Conservation (phyloP, 2,797 vertebrate species). For the Sphaeramia orbicularis region DNA sequence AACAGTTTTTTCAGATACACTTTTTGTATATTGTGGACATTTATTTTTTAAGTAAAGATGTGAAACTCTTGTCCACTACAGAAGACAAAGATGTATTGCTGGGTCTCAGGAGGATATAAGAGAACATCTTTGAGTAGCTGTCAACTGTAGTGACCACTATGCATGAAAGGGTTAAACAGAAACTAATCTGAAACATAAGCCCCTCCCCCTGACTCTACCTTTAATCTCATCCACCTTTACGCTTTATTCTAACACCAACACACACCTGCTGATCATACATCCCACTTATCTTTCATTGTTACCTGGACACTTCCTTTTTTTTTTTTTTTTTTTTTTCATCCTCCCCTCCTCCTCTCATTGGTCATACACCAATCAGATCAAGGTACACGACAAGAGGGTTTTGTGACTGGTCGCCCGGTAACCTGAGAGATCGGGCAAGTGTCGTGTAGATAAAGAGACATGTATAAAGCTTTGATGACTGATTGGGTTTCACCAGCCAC, state of each 20-base stretch:
- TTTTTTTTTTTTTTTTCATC: not conserved
- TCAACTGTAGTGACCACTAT: no score
- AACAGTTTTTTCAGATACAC: no score
- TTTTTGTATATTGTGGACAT: no score
- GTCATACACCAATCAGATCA: conserved; percentile 47
- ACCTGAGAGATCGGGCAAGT: conserved; percentile 59
- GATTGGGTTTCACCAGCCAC: conserved; percentile 64
- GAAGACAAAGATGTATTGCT: no score
- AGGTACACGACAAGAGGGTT: conserved; percentile 31
- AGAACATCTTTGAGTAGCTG: no score
- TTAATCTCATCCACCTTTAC: not conserved
- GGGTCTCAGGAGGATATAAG: no score
- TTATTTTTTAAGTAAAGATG: no score
- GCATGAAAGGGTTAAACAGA: no score
- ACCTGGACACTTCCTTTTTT: conserved; percentile 35
- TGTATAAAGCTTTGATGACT: conserved; percentile 76
- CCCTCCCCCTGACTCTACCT: no score
- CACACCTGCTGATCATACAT: conserved; percentile 5
- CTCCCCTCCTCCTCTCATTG: conserved; percentile 46
- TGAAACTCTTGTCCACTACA: no score
- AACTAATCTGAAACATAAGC: no score
- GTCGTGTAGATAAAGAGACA: conserved; percentile 67
- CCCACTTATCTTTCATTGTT: conserved; percentile 5
- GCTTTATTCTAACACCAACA: conserved; percentile 18
- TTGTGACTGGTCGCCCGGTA: conserved; percentile 57